Base-by-base conservation (phyloP, 2,797 vertebrate genomes). In the Pempheris klunzingeri region DNA sequence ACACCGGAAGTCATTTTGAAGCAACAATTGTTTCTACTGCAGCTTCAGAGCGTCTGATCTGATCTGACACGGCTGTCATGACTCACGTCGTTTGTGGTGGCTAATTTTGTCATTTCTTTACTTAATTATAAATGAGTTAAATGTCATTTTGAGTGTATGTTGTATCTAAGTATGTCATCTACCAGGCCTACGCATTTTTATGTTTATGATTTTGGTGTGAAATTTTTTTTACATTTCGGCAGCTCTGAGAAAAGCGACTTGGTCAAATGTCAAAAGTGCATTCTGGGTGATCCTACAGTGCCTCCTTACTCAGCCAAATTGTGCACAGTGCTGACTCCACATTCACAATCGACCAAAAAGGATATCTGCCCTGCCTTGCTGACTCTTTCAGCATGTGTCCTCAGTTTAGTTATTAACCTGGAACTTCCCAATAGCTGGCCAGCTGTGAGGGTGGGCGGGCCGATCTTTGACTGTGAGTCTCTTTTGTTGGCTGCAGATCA, bases 361-460 rank as follows among this genome's bases (percentile, higher is more conserved):
- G 62, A 74, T 75, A 78, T 88, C 81, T 75, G 77, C 81, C 80
- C 74, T 86, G 85, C 75, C 85, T 83, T 26, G 62, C 77, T 90
- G 84, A 87, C 81, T 91, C 74, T 22, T 81, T 61, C 76, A 84
- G 69, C 81, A 54, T 86, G 69, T 82, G 84, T 88, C 84, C 80
- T 71, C 39, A 60, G 90, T 89, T 93, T 92, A 92, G 74, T 88
- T 88, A 94, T 94, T 94, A 93, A 94, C 92, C 87, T 89, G 93
- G 93, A 94, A 94, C 91, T 94, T 94, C 93, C 93, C 93, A 92
- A 64, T 81, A 75, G 75, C 75, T 39, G 82, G 84, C 88, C 87
- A 87, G 84, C 71, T 82, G 81, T 24, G 70, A 72, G 73, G 59
- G 62, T 34, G 73, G 79, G 89, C 65, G 86, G 85, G 84, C 44